phyloP scores from a whole-genome alignment of 2,113 vertebrate genomes.

The Polypterus senegalus region DNA sequence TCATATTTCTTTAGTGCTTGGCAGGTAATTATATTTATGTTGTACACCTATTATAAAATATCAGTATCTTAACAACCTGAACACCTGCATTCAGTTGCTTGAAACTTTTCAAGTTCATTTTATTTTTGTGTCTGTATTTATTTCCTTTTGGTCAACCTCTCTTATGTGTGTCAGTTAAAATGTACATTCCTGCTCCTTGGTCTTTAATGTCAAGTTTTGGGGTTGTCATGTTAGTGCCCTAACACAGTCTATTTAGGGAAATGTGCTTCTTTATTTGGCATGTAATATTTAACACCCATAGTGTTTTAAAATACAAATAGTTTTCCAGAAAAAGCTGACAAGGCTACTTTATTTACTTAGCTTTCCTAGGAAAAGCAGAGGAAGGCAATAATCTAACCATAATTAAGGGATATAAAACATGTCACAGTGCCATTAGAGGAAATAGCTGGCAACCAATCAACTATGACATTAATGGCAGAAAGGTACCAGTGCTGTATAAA shows the following conservation, averaged over 20 bases:
- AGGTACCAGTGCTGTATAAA: conserved; percentile 32
- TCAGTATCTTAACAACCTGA: too few relatives aligned
- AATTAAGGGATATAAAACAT: conserved; percentile 70
- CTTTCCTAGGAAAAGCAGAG: conserved; percentile 44
- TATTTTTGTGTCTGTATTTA: too few relatives aligned
- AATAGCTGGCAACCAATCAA: conserved; percentile 53
- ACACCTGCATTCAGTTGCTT: too few relatives aligned
- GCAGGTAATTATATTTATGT: too few relatives aligned
- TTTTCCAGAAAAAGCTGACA: conserved; percentile 47
- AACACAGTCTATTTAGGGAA: neutral
- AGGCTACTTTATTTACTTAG: conserved; percentile 35
- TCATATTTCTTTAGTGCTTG: too few relatives aligned
- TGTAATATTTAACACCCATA: conserved; percentile 45
- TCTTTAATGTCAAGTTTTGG: neutral
- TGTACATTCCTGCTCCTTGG: too few relatives aligned
- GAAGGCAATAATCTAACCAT: conserved; percentile 53
- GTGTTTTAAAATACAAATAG: conserved; percentile 40
- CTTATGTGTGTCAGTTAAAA: too few relatives aligned
- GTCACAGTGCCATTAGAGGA: conserved; percentile 42
- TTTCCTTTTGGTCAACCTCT: too few relatives aligned
- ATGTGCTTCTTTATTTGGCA: conserved; percentile 26
- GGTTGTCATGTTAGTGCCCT: neutral
- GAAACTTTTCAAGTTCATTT: too few relatives aligned
- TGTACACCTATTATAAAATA: too few relatives aligned
- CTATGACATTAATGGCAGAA: conserved; percentile 48